Conservation (phyloP, 2,113 vertebrate species). For the Percopsis transmontana region DNA sequence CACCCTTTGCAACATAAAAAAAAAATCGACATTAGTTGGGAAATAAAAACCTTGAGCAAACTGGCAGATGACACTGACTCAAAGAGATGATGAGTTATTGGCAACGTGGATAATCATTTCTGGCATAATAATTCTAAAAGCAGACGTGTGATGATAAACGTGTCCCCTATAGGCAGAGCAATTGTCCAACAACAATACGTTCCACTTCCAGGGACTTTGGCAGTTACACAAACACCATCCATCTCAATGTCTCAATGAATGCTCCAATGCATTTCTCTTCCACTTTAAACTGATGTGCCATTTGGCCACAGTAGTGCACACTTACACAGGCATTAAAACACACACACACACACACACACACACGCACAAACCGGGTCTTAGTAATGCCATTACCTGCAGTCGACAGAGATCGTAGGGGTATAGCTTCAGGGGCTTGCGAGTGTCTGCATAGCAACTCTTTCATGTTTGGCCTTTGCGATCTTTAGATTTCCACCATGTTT, state of each 20-base stretch:
- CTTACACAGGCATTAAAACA: background rate
- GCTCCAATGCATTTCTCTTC: conserved; percentile 5
- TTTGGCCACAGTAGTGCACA: background rate
- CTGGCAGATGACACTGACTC: conserved; percentile 15
- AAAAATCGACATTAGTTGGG: conserved; percentile 1
- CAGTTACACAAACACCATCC: conserved; percentile 26
- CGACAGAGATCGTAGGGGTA: conserved; percentile 34
- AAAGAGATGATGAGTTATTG: background rate
- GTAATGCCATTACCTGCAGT: conserved; percentile 40
- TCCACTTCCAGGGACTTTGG: conserved; percentile 17
- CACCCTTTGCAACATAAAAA: conserved; percentile 14
- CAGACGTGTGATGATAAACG: conserved; percentile 9
- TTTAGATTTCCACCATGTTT: conserved; percentile 16
- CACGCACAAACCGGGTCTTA: conserved; percentile 3
- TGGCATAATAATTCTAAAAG: conserved; percentile 9
- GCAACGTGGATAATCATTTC: background rate
- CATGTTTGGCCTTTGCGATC: conserved; percentile 43
- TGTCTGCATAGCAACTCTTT: conserved; percentile 35
- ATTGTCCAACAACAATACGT: conserved; percentile 28
- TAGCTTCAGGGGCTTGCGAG: conserved; percentile 28
- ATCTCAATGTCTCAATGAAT: conserved; percentile 26
- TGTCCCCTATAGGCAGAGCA: conserved; percentile 22
- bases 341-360: conserved; percentile 7
- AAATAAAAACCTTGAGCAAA: conserved; percentile 11
- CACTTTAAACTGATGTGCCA: conserved; percentile 22